These are phyloP conservation scores for Scolanthus callimorphus DNA, from an alignment of 92 coral and sea anemone species.

Conservation along the genomic window DNA sequence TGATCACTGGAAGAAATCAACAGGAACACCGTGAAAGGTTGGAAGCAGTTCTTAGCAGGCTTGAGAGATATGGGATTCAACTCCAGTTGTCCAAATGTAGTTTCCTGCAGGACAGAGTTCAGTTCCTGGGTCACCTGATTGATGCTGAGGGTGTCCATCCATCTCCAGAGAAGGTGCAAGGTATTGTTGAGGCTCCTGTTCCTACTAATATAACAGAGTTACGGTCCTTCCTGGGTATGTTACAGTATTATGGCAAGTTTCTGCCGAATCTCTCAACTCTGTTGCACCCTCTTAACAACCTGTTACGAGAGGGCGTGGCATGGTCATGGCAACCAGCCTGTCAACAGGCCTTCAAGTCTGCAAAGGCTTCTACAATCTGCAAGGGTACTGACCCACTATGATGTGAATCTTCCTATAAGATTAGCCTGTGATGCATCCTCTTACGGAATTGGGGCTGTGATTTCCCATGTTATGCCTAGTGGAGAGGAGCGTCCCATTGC, in stretches of 20 bases:
- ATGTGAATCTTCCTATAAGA: slow-evolving; percentile 17
- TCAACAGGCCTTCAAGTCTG: slow-evolving; percentile 4
- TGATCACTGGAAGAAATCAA: neutral
- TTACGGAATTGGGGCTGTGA: slow-evolving; percentile 37
- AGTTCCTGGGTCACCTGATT: neutral
- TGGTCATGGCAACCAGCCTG: slow-evolving; percentile 6
- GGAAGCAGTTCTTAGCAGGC: neutral
- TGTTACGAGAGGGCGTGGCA: slow-evolving; percentile 17
- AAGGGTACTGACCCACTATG: slow-evolving; percentile 29
- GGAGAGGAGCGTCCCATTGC: slow-evolving; percentile 35
- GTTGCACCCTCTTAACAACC: slow-evolving; percentile 19
- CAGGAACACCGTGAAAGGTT: neutral
- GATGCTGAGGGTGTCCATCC: neutral
- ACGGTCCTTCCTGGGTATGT: neutral
- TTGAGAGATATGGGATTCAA: neutral
- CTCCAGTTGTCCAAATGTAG: neutral
- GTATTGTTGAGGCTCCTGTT: slow-evolving; percentile 3
- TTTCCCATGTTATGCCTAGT: slow-evolving; percentile 27
- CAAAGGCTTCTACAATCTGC: slow-evolving; percentile 13
- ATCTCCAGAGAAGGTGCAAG: neutral
- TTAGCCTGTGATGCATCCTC: slow-evolving; percentile 44
- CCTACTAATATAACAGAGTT: neutral
- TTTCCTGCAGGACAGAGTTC: neutral
- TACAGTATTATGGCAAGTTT: slow-evolving; percentile 8
- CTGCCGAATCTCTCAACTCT: slow-evolving; percentile 5